Conservation (phyloP, 1,140 invertebrate genomes). For the Asbolus verrucosus region DNA sequence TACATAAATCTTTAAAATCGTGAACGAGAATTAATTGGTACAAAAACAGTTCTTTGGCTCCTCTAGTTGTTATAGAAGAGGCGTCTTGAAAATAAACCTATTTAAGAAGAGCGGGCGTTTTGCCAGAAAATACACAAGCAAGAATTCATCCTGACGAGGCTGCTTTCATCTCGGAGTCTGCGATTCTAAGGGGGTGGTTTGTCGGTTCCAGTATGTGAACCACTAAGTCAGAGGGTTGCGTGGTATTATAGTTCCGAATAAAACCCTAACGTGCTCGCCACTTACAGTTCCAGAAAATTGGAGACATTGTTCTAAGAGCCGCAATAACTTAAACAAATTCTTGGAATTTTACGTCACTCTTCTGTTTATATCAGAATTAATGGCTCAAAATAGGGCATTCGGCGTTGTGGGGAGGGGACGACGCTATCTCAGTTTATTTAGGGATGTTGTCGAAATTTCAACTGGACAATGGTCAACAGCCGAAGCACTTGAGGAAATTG, state of each 20-base stretch:
- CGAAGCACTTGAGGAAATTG: constrained; percentile 50
- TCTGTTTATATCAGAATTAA: too few species aligned
- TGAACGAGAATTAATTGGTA: not conserved
- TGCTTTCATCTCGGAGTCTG: constrained; percentile 3
- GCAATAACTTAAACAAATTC: not conserved
- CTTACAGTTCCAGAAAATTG: constrained; percentile 30
- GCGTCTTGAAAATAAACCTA: constrained; percentile 25
- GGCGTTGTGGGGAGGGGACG: too few species aligned
- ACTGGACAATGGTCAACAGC: constrained; percentile 52
- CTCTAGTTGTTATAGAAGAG: not conserved
- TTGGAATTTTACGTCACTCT: too few species aligned
- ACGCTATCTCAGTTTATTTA: constrained; percentile 15
- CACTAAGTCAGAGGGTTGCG: constrained; percentile 38
- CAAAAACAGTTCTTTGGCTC: not conserved
- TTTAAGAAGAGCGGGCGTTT: constrained; percentile 20
- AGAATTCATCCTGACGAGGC: constrained; percentile 2
- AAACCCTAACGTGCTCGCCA: constrained; percentile 34
- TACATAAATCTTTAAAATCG: too few species aligned
- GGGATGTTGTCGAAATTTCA: constrained; percentile 40
- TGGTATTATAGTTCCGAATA: constrained; percentile 35
- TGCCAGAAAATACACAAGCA: constrained; percentile 31
- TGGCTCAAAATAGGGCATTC: too few species aligned
- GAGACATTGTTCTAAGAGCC: constrained; percentile 10
- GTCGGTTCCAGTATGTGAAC: constrained; percentile 41
- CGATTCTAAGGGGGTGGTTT: constrained; percentile 26